phyloP scores from a whole-genome alignment of 2,113 vertebrate species.

The Odobenus rosmarus region DNA sequence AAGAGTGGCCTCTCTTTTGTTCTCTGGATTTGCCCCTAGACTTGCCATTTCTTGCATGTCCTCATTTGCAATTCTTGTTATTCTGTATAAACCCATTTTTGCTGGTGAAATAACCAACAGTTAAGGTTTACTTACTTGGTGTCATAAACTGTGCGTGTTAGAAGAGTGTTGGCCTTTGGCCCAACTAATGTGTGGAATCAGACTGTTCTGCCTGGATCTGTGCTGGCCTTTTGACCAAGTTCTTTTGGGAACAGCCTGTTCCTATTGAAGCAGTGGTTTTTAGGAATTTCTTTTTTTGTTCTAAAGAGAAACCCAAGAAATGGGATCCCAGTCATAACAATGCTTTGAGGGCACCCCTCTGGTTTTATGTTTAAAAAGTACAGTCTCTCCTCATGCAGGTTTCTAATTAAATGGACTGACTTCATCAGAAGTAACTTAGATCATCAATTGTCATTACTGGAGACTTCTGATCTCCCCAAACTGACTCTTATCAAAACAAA shows the following conservation, averaged over 20 bases:
- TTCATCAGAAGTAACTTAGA: too few relatives aligned
- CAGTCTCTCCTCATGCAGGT: too few relatives aligned
- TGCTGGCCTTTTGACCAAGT: background rate
- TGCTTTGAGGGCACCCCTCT: background rate
- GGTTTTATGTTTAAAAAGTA: too few relatives aligned
- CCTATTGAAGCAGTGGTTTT: background rate
- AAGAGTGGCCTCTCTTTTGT: background rate
- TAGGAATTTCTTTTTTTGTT: background rate
- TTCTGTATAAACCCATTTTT: background rate
- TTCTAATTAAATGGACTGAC: too few relatives aligned
- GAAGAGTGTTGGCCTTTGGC: background rate
- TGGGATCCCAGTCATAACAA: background rate
- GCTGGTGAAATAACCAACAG: background rate
- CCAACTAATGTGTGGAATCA: background rate
- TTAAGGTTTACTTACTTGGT: background rate
- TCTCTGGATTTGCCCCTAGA: background rate
- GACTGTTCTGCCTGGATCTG: background rate
- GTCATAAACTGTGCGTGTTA: background rate
- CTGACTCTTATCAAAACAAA: too few relatives aligned
- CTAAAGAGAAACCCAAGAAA: background rate
- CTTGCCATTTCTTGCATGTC: background rate
- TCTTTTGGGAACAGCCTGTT: background rate
- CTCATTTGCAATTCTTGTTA: background rate
- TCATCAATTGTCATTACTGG: too few relatives aligned
- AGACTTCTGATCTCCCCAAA: too few relatives aligned